Percentiles rank a stretch among this genome's conserved stretches.
phyloP scores from a whole-genome alignment of 2,888 invertebrate genomes.

The Ariolimax columbianus region DNA sequence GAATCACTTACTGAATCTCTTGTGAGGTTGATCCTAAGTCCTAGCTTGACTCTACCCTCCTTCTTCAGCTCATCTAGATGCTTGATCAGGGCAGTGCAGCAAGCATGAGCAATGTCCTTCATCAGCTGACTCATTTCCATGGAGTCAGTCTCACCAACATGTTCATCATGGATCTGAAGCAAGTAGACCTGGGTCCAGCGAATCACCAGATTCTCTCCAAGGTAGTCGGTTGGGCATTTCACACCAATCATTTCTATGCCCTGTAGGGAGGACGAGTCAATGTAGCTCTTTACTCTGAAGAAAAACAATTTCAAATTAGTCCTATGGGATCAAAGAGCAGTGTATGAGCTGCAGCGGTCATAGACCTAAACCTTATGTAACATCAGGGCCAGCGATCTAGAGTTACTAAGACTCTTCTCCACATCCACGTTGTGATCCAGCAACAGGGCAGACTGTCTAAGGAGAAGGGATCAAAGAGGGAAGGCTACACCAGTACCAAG shows the following conservation, averaged over 20 bases:
- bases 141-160: conserved; percentile 81
- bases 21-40: conserved; percentile 86
- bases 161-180: conserved; percentile 81
- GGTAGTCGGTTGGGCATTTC: conserved; percentile 87
- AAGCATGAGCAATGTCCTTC: conserved; percentile 87
- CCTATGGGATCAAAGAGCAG: too few species aligned
- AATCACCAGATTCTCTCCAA: conserved; percentile 83
- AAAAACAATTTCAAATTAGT: too few species aligned
- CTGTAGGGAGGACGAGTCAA: conserved; percentile 86
- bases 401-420: too few species aligned
- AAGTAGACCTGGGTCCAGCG: conserved; percentile 91
- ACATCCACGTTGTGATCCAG: too few species aligned
- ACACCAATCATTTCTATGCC: conserved; percentile 88
- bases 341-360: too few species aligned
- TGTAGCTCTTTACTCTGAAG: conserved; percentile 86
- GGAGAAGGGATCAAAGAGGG: too few species aligned
- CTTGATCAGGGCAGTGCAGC: conserved; percentile 87
- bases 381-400: too few species aligned
- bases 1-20: conserved; percentile 83
- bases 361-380: too few species aligned
- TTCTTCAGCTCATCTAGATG: conserved; percentile 86
- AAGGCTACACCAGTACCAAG: too few species aligned
- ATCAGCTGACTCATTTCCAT: conserved; percentile 87
- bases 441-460: too few species aligned
- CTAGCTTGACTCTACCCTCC: conserved; percentile 85